Percentiles rank a stretch among this genome's conserved stretches.
These are phyloP conservation scores for Uria lomvia DNA, from an alignment of 2,113 vertebrate genomes.

Conservation along the genomic window DNA sequence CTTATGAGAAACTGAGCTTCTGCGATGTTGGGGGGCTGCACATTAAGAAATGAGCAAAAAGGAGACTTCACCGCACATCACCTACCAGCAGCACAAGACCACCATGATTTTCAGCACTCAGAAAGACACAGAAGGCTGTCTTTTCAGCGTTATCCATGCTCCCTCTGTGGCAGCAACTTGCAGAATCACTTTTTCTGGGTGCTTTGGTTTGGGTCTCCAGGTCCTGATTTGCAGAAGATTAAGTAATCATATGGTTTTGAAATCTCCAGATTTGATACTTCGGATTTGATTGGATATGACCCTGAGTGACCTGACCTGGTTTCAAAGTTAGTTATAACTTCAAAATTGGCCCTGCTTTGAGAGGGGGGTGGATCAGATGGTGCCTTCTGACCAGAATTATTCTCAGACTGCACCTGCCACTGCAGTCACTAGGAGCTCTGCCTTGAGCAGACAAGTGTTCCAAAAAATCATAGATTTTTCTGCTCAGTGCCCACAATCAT, in stretches of 20 bases:
- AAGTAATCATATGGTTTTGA: not conserved
- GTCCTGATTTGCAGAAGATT: not conserved
- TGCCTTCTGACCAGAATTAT: slow-evolving; percentile 35
- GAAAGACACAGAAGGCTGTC: not conserved
- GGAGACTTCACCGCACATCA: not conserved
- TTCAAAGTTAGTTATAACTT: slow-evolving; percentile 3
- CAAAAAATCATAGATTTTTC: not conserved
- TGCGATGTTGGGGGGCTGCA: fast-evolving
- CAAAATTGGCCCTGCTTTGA: slow-evolving; percentile 22
- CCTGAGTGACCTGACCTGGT: not conserved
- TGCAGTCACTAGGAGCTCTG: not conserved
- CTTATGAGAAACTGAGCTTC: not conserved
- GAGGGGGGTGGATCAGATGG: slow-evolving; percentile 29
- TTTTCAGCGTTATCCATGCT: not conserved
- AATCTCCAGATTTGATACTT: not conserved
- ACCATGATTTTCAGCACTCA: not conserved
- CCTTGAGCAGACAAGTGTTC: not conserved
- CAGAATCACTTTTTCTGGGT: not conserved
- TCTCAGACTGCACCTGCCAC: slow-evolving; percentile 27
- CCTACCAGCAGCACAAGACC: not conserved
- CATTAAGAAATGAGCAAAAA: not conserved
- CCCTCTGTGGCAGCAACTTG: not conserved
- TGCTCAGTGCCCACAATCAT: not conserved
- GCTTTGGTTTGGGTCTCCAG: not conserved
- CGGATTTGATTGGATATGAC: not conserved